phyloP scores from a whole-genome alignment of 2,888 invertebrate genomes.

The Aspidiotus rigidus region DNA sequence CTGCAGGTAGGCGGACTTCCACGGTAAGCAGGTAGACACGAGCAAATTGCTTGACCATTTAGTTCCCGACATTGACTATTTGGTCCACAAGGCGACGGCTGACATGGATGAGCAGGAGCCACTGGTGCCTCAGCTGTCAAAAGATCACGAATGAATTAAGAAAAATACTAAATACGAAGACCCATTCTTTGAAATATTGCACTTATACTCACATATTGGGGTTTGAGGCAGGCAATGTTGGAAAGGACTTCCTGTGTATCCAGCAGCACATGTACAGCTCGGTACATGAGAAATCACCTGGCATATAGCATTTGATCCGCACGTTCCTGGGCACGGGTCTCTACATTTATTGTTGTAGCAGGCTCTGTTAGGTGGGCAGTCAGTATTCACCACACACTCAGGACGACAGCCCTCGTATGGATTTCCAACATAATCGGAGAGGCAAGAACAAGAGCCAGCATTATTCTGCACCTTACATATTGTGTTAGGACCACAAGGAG shows the following conservation, averaged over 20 bases:
- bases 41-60: constrained; percentile 59
- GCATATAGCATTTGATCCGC: constrained; percentile 74
- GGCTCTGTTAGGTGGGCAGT: constrained; percentile 66
- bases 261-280: constrained; percentile 42
- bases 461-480: constrained; percentile 53
- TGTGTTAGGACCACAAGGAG: constrained; percentile 69
- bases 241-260: constrained; percentile 46
- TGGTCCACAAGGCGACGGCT: constrained; percentile 57
- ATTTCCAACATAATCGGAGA: constrained; percentile 62
- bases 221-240: constrained; percentile 48
- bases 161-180: too few relatives aligned
- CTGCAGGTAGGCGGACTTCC: constrained; percentile 60
- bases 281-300: constrained; percentile 76
- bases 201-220: constrained; percentile 42
- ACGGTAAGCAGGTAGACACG: constrained; percentile 55
- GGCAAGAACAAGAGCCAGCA: constrained; percentile 60
- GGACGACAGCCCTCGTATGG: constrained; percentile 69
- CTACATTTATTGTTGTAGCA: constrained; percentile 74
- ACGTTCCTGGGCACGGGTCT: constrained; percentile 78
- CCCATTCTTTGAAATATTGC: not conserved
- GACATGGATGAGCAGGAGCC: constrained; percentile 48
- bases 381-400: constrained; percentile 62
- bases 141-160: not conserved
- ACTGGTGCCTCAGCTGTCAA: constrained; percentile 38
- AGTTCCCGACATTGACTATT: constrained; percentile 55